phyloP scores from a whole-genome alignment of 1,140 invertebrate genomes.

The Adelges cooleyi region DNA sequence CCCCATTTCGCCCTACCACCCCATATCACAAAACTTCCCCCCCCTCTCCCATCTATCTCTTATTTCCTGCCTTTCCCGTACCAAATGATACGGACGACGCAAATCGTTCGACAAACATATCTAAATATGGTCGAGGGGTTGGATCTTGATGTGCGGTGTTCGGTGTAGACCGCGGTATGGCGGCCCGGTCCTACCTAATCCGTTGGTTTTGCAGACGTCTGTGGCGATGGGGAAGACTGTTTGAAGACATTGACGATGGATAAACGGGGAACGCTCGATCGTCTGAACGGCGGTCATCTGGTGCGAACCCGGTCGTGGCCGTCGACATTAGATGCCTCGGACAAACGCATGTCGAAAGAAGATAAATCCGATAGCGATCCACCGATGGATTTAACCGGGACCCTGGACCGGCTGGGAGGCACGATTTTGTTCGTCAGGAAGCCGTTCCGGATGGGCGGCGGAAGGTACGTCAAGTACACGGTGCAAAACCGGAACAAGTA shows the following conservation, averaged over 20 bases:
- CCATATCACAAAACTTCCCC: background rate
- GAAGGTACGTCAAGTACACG: no score
- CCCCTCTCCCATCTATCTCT: background rate
- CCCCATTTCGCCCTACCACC: no score
- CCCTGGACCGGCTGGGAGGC: no score
- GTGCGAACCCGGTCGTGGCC: background rate
- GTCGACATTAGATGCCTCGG: background rate
- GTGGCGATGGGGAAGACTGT: background rate
- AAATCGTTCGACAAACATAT: no score
- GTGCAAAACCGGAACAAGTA: no score
- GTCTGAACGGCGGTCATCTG: background rate
- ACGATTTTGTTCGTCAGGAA: no score
- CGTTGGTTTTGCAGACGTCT: background rate
- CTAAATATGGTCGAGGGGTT: no score
- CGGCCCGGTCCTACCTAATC: background rate
- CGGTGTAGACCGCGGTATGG: background rate
- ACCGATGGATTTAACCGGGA: no score
- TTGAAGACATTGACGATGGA: background rate
- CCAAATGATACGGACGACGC: background rate
- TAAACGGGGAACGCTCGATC: background rate
- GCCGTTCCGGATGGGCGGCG: no score
- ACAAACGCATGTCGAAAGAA: no score
- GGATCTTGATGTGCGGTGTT: background rate
- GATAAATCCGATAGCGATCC: no score
- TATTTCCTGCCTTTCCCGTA: background rate